Evolutionary conservation across 2,113 vertebrate species (phyloP).

Genomic region (Apus apus): DNA sequence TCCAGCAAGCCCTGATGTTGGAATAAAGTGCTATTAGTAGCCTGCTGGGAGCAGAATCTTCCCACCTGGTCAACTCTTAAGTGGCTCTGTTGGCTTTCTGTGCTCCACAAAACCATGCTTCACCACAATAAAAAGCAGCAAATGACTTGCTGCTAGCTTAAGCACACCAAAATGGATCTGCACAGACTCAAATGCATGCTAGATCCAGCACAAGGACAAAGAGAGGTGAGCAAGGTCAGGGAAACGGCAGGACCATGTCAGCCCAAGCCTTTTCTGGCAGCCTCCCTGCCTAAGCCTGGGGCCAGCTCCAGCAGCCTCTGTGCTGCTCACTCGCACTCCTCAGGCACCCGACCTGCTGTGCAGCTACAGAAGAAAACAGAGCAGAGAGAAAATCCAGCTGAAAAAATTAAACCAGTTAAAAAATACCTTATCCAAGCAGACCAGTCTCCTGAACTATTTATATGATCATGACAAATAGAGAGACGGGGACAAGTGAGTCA

Average conservation of each 20-base stretch:
- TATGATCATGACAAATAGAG: neutral
- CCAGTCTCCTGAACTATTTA: neutral
- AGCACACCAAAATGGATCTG: neutral
- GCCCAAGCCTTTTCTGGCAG: neutral
- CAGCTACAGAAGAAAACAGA: neutral
- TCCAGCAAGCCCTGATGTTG: fast-evolving
- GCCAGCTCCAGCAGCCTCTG: neutral
- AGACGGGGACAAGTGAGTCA: neutral
- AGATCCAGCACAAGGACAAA: neutral
- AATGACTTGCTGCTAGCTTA: neutral
- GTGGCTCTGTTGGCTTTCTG: neutral
- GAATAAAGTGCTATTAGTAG: neutral
- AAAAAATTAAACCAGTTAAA: fast-evolving
- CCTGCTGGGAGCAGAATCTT: neutral
- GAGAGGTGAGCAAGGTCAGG: neutral
- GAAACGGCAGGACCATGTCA: neutral
- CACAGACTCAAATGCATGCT: no score
- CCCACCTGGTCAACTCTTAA: neutral
- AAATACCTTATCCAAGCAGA: neutral
- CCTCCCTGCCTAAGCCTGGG: neutral
- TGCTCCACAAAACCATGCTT: neutral
- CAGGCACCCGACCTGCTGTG: neutral
- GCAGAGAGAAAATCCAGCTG: neutral
- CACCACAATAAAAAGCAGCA: neutral
- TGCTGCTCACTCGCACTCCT: fast-evolving